Percentiles rank a stretch among this genome's conserved stretches.
These are phyloP conservation scores for Ips typographus DNA, from an alignment of 1,140 invertebrate genomes.

Conservation along the genomic window DNA sequence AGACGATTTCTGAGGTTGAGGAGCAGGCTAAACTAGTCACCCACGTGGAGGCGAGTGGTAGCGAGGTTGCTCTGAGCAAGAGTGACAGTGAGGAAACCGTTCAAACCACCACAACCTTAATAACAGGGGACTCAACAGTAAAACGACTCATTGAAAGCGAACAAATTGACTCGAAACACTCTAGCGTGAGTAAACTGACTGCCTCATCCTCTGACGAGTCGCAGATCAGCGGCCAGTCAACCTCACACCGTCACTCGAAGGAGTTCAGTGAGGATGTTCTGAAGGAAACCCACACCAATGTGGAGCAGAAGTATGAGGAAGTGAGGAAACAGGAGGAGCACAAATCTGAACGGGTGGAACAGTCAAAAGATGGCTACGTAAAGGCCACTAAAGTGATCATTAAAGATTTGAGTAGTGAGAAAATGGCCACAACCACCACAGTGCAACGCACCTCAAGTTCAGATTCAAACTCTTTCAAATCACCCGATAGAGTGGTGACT, in stretches of 20 bases:
- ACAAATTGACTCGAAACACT: not conserved
- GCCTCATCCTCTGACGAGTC: slow-evolving; percentile 5
- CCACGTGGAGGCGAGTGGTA: slow-evolving; percentile 35
- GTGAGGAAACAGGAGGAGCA: slow-evolving; percentile 9
- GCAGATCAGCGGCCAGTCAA: slow-evolving; percentile 19
- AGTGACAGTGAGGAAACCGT: slow-evolving; percentile 35
- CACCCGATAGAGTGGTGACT: slow-evolving; percentile 33
- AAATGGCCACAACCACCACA: slow-evolving; percentile 30
- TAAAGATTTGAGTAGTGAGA: slow-evolving; percentile 34
- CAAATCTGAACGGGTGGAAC: slow-evolving; percentile 13
- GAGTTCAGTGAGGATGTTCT: slow-evolving; percentile 27
- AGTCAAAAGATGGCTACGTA: slow-evolving; percentile 22
- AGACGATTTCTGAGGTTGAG: slow-evolving; percentile 42
- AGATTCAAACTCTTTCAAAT: slow-evolving; percentile 50
- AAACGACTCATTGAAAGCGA: not conserved
- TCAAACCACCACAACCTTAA: slow-evolving; percentile 14
- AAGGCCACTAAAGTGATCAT: slow-evolving; percentile 21
- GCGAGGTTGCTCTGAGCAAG: slow-evolving; percentile 30
- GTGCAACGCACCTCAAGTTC: slow-evolving; percentile 45
- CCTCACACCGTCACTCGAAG: slow-evolving; percentile 13
- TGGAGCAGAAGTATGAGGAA: slow-evolving; percentile 24
- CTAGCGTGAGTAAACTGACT: no score
- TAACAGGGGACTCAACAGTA: not conserved
- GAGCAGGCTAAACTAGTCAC: slow-evolving; percentile 44
- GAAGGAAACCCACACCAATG: slow-evolving; percentile 28